Conservation (phyloP, 2,797 vertebrate genomes). For the Fratercula arctica region DNA sequence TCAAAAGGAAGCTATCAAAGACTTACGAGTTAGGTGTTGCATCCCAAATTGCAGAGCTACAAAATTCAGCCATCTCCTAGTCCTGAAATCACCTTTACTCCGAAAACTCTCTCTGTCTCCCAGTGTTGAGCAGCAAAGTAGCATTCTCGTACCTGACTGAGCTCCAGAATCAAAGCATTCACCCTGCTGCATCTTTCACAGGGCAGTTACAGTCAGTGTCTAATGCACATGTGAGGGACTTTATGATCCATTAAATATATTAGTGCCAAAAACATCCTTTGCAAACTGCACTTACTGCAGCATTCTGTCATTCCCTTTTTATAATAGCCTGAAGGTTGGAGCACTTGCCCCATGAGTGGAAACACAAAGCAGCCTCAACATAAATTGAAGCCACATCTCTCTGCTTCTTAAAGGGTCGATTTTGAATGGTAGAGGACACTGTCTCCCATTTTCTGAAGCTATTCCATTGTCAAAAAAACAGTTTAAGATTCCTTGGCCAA, state of each 20-base stretch:
- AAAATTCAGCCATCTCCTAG: not conserved
- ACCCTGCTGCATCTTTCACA: not conserved
- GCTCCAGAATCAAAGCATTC: not conserved
- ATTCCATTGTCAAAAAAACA: not conserved
- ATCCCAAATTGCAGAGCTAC: not conserved
- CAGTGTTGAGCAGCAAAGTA: not conserved
- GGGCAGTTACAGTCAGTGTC: not conserved
- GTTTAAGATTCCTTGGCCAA: not conserved
- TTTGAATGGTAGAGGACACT: not conserved
- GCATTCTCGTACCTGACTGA: not conserved
- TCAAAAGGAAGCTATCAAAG: not conserved
- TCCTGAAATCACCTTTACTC: not conserved
- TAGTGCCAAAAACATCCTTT: not conserved
- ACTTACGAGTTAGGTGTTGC: not conserved
- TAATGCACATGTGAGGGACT: not conserved
- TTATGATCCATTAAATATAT: not conserved
- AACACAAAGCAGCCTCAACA: fast-evolving
- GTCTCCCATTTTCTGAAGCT: not conserved
- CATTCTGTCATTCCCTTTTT: not conserved
- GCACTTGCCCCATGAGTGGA: not conserved
- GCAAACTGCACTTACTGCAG: not conserved
- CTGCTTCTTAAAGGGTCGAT: not conserved
- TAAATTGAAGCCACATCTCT: not conserved
- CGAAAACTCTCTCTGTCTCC: not conserved
- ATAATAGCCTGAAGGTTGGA: not conserved